Evolutionary conservation across 2,888 invertebrate genomes (phyloP).

Genomic region (Coecobrya sp.): DNA sequence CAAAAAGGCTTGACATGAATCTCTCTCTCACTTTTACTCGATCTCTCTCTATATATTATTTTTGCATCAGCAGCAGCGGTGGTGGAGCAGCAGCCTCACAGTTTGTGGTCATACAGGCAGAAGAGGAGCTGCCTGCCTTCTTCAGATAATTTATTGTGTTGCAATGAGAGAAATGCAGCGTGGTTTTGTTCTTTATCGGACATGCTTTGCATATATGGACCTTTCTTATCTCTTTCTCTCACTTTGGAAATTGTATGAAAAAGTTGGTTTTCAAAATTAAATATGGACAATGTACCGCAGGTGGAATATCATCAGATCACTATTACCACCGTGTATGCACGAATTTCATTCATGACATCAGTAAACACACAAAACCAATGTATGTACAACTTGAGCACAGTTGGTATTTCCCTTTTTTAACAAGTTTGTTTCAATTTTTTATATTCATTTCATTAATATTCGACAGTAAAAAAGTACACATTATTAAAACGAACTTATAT

Average conservation of each 20-base stretch:
- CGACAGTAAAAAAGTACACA: not conserved
- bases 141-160: constrained; percentile 63
- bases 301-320: constrained; percentile 2
- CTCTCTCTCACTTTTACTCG: constrained; percentile 49
- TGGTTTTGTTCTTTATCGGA: constrained; percentile 48
- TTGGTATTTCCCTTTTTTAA: constrained; percentile 38
- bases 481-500: not conserved
- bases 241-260: constrained; percentile 31
- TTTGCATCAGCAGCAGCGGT: constrained; percentile 21
- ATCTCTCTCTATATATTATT: constrained; percentile 34
- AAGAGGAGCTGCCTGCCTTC: constrained; percentile 38
- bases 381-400: constrained; percentile 21
- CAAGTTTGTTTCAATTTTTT: constrained; percentile 26
- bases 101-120: constrained; percentile 71
- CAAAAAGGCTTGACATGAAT: constrained; percentile 68
- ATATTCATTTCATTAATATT: not conserved
- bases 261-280: constrained; percentile 38
- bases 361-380: not conserved
- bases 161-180: constrained; percentile 55
- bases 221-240: constrained; percentile 50
- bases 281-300: too few species aligned
- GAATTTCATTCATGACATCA: constrained; percentile 27
- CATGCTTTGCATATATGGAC: constrained; percentile 55
- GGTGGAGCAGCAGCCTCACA: constrained; percentile 71
- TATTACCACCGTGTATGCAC: not conserved